Evolutionary conservation across 1,140 invertebrate species (phyloP), one percentile per base, ranked within the genome.

Genomic region (Drosophila subobscura): DNA sequence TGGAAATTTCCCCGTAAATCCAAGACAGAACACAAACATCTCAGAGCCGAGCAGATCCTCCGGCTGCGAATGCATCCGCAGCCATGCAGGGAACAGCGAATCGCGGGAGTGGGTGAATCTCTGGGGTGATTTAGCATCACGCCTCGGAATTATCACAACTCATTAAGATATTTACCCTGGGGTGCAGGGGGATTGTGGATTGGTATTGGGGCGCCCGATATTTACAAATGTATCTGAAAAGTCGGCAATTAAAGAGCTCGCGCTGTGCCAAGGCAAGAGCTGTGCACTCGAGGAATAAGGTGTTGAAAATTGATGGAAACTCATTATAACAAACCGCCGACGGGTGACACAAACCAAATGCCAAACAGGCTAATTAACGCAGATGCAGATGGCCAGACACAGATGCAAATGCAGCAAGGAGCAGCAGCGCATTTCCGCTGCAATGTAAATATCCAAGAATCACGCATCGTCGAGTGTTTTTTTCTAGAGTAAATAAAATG

Each of bases 271-370:
- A 40, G 45, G 37, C 59, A 23, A 20, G 16, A 20, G 16, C 16
- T 20, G 16, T 20, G 12, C 52, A 12, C 4, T 33, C 33, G 14
- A 40, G 3, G 10, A 1, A 37, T 8, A 40, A 81, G 83, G 83
- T 88, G 83, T 88, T 86, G 83, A 86, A 80, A 79, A 70, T 65
- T 45, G 37, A 77, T 81, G 84, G 54, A 81, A 88, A 81, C 70
- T 81, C 83, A 86, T 86, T 86, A 88, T 76, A 86, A 79, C 77
- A 78, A 83, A 72, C 22, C 59, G 60, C 66, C 57, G 77, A 61
- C 57, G 44, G 83, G 78, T 86, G 83, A 86, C 83, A 86, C 49
- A 81, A 81, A 52, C 83, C 83, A 88, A 86, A 88, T 86, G 83
- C 83, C 78, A 54, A 67, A 42, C 16, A 44, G 44, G 61, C 74